These are phyloP conservation scores for Trogon surrucura DNA, from an alignment of 2,113 vertebrate species.

Conservation along the genomic window DNA sequence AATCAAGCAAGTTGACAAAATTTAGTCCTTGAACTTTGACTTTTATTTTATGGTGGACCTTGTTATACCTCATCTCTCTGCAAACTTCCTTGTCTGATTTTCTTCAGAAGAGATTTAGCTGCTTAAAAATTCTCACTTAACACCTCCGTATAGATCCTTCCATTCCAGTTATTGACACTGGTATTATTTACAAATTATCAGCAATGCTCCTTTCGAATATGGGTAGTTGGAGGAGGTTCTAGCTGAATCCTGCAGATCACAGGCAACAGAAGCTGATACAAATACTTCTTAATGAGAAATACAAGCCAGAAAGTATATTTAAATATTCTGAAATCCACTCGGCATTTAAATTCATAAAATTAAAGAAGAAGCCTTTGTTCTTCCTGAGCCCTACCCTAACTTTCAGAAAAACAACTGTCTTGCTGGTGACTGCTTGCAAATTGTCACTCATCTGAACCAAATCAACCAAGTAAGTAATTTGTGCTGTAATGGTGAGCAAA, in stretches of 20 bases:
- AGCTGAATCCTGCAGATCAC: not conserved
- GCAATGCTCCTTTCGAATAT: not conserved
- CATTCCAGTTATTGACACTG: not conserved
- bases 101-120: not conserved
- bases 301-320: not conserved
- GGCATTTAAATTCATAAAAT: not conserved
- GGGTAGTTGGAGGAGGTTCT: not conserved
- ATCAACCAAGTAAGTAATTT: not conserved
- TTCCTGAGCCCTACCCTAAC: not conserved
- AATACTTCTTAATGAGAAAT: not conserved
- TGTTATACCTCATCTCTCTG: not conserved
- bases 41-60: not conserved
- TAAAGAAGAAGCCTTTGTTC: not conserved
- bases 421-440: not conserved
- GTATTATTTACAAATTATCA: not conserved
- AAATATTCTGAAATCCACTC: not conserved
- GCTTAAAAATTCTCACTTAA: not conserved
- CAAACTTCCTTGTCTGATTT: not conserved
- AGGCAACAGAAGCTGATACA: not conserved
- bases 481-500: not conserved
- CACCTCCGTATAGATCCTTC: not conserved
- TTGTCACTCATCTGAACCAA: not conserved
- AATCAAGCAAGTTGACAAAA: not conserved
- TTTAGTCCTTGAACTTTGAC: not conserved
- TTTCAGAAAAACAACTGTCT: not conserved